These are phyloP conservation scores for Deilephila porcellus DNA, from an alignment of 2,888 invertebrate species.

Conservation along the genomic window DNA sequence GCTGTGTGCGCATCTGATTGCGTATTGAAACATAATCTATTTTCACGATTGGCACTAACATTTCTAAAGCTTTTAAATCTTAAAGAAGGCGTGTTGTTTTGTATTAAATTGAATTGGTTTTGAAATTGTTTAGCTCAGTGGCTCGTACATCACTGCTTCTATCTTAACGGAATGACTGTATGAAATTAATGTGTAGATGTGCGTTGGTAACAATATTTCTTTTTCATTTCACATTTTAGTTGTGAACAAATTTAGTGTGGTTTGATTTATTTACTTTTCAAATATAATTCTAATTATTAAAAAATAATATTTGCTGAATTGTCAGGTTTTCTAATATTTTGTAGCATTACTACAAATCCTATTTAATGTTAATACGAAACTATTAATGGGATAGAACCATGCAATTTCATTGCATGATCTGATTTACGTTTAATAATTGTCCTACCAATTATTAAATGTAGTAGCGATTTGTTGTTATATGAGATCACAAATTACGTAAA, in stretches of 20 bases:
- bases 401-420: no score
- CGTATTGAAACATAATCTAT: constrained; percentile 39
- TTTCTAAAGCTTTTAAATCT: constrained; percentile 52
- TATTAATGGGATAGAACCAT: no score
- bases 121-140: not conserved
- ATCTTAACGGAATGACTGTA: not conserved
- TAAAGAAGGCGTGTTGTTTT: constrained; percentile 8
- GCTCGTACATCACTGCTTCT: not conserved
- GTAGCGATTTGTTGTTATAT: no score
- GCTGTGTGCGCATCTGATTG: constrained; percentile 47
- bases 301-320: no score
- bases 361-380: no score
- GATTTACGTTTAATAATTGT: no score
- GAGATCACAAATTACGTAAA: no score
- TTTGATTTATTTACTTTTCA: not conserved
- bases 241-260: not conserved
- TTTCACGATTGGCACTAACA: constrained; percentile 69
- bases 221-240: not conserved
- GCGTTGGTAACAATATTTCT: not conserved
- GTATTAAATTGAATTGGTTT: not conserved
- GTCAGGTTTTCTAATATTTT: no score
- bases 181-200: not conserved
- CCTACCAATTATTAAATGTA: no score
- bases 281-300: no score
- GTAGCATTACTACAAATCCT: no score